Evolutionary conservation across 2,888 invertebrate genomes (phyloP).

Genomic region (Zelleria hepariella): DNA sequence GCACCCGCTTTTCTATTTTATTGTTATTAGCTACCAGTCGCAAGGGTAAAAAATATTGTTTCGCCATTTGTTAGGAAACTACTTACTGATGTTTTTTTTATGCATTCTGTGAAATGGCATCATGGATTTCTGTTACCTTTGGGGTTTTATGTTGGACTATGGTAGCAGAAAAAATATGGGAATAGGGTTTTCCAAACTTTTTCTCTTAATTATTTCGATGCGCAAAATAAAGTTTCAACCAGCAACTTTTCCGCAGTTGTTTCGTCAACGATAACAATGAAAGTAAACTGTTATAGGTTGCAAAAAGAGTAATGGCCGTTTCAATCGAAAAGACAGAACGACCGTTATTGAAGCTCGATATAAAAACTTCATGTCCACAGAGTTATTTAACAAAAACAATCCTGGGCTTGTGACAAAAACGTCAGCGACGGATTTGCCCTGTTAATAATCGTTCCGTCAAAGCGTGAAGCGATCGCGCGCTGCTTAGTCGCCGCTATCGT

Average conservation of each 20-base stretch:
- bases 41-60: conserved; percentile 70
- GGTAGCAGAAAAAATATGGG: not conserved
- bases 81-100: not conserved
- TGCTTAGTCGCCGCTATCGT: conserved; percentile 31
- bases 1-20: conserved; percentile 69
- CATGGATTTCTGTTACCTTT: not conserved
- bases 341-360: conserved; percentile 1
- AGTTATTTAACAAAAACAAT: conserved; percentile 13
- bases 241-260: not conserved
- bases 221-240: not conserved
- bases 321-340: not conserved
- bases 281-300: not conserved
- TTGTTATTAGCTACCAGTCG: conserved; percentile 64
- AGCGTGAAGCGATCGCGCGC: conserved; percentile 30
- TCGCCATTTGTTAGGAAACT: conserved; percentile 63
- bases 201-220: not conserved
- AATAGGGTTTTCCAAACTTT: not conserved
- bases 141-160: not conserved
- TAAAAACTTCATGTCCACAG: not conserved
- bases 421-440: conserved; percentile 23
- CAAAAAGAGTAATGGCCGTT: conserved; percentile 1
- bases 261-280: not conserved
- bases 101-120: conserved; percentile 14
- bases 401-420: conserved; percentile 8
- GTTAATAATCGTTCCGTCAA: conserved; percentile 42